These are phyloP conservation scores for Ruditapes philippinarum DNA, from an alignment of 1,140 invertebrate species.

Conservation along the genomic window DNA sequence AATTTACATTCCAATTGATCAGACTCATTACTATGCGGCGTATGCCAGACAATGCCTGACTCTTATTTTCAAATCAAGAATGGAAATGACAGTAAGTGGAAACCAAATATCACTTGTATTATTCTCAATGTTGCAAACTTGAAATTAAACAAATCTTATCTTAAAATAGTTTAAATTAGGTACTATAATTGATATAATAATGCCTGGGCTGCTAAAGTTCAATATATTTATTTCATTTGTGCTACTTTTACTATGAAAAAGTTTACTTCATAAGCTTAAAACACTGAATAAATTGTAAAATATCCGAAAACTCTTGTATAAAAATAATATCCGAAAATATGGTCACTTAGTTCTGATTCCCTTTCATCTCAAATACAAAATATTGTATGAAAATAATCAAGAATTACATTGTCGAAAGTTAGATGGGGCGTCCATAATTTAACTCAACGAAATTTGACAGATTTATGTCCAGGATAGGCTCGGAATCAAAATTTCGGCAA, in stretches of 20 bases:
- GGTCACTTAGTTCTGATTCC: not conserved
- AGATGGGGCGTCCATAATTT: constrained; percentile 44
- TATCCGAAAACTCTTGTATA: too few relatives aligned
- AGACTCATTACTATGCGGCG: too few relatives aligned
- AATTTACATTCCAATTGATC: too few relatives aligned
- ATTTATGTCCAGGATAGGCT: not conserved
- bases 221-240: too few relatives aligned
- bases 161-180: not conserved
- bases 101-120: too few relatives aligned
- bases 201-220: too few relatives aligned
- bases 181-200: not conserved
- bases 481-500: not conserved
- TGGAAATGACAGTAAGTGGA: too few relatives aligned
- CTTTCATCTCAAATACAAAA: not conserved
- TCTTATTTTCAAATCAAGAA: not conserved
- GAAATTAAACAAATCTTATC: not conserved
- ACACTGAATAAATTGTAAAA: not conserved
- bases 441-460: not conserved
- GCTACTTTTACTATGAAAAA: too few relatives aligned
- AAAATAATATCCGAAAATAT: not conserved
- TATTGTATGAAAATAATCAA: not conserved
- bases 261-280: too few relatives aligned
- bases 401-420: constrained; percentile 45
- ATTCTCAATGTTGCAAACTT: not conserved
- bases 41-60: not conserved